Conservation (phyloP, 2,888 invertebrate genomes). For the Lamellibrachia satsuma region DNA sequence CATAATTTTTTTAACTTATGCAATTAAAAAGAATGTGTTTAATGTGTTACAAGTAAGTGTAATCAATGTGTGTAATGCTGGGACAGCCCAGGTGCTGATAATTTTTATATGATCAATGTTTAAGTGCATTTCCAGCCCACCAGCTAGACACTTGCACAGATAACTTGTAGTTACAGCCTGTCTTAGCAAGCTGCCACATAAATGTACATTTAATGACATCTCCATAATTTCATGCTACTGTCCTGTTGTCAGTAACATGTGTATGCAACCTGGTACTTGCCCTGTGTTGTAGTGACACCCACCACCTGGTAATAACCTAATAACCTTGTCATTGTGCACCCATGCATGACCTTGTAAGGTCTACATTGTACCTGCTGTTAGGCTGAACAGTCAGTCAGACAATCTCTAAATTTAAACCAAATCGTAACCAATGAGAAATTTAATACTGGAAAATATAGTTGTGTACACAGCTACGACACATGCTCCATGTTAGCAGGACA, state of each 20-base stretch:
- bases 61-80: not conserved
- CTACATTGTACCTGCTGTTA: not conserved
- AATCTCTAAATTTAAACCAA: not conserved
- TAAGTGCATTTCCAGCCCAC: not conserved
- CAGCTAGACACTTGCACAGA: not conserved
- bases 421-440: not conserved
- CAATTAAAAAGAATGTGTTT: not conserved
- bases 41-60: not conserved
- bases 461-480: not conserved
- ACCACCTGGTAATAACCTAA: not conserved
- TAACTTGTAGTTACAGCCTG: constrained; percentile 13
- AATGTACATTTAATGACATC: not conserved
- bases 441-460: not conserved
- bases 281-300: not conserved
- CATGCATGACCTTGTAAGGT: not conserved
- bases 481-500: not conserved
- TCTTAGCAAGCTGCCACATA: constrained; percentile 4
- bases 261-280: not conserved
- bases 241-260: not conserved
- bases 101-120: not conserved
- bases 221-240: not conserved
- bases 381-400: not conserved
- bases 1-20: not conserved
- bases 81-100: not conserved
- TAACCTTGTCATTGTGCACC: not conserved